A percentile compares a stretch with the other conserved stretches of the same genome.
Conservation (phyloP, 2,888 invertebrate species). For the Venusia cambrica region DNA sequence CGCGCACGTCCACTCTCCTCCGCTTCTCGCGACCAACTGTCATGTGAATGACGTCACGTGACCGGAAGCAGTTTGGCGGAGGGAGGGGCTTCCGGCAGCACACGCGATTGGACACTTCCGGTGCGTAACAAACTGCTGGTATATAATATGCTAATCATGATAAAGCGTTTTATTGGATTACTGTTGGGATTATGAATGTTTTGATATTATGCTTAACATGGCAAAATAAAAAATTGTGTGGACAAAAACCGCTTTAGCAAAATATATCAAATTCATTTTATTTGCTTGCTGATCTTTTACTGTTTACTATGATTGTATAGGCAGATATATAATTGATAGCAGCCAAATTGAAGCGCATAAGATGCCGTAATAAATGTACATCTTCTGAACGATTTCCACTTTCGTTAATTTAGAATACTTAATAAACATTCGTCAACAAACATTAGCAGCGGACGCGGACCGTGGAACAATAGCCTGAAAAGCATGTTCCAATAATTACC, state of each 20-base stretch:
- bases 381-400: no score
- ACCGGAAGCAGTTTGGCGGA: slow-evolving; percentile 74
- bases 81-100: slow-evolving; percentile 70
- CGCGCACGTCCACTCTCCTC: slow-evolving; percentile 53
- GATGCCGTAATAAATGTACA: no score
- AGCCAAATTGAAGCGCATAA: no score
- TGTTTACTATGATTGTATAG: no score
- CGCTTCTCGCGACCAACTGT: slow-evolving; percentile 58
- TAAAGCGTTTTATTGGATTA: slow-evolving; percentile 75
- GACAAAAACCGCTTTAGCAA: neutral
- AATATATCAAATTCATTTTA: no score
- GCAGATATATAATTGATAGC: no score
- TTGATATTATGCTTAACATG: slow-evolving; percentile 35
- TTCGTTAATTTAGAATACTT: no score
- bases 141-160: slow-evolving; percentile 77
- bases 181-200: slow-evolving; percentile 46
- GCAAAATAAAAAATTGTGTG: slow-evolving; percentile 1
- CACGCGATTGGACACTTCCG: slow-evolving; percentile 80
- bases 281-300: no score
- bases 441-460: no score
- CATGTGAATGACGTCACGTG: slow-evolving; percentile 80
- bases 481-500: slow-evolving; percentile 40
- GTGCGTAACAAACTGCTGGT: slow-evolving; percentile 66
- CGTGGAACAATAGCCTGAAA: slow-evolving; percentile 40
- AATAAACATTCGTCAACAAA: no score